A percentile compares a stretch with the other conserved stretches of the same genome.
phyloP scores from a whole-genome alignment of 1,140 invertebrate species.

The Neodiprion virginianus region DNA sequence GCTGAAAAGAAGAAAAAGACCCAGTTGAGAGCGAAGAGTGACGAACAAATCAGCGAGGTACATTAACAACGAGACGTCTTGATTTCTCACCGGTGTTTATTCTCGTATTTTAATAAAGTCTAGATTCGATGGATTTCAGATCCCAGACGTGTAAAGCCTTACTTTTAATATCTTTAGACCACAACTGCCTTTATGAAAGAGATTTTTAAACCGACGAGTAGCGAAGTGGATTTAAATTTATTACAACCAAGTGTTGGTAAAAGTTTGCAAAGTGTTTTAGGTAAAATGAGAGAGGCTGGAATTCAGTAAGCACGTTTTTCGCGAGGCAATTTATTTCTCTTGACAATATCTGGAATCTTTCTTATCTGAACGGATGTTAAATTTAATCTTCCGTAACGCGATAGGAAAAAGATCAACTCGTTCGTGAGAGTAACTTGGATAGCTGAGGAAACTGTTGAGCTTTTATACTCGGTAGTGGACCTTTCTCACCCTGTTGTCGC shows the following conservation, averaged over 20 bases:
- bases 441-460: background rate
- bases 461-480: background rate
- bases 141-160: background rate
- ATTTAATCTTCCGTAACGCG: background rate
- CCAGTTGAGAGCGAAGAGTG: background rate
- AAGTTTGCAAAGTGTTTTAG: too few species aligned
- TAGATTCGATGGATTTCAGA: background rate
- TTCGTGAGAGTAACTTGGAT: background rate
- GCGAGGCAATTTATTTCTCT: background rate
- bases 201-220: too few species aligned
- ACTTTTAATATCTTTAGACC: too few species aligned
- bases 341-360: background rate
- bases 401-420: constrained; percentile 3
- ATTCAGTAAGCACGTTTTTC: background rate
- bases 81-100: background rate
- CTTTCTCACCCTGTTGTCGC: background rate
- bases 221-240: too few species aligned
- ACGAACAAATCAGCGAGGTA: background rate
- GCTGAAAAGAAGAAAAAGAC: background rate
- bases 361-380: background rate
- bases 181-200: too few species aligned
- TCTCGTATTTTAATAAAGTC: background rate
- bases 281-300: too few species aligned
- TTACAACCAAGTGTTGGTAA: too few species aligned
- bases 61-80: background rate